Evolutionary conservation across 2,113 vertebrate species (phyloP).

Genomic region (Cinclus mexicanus): DNA sequence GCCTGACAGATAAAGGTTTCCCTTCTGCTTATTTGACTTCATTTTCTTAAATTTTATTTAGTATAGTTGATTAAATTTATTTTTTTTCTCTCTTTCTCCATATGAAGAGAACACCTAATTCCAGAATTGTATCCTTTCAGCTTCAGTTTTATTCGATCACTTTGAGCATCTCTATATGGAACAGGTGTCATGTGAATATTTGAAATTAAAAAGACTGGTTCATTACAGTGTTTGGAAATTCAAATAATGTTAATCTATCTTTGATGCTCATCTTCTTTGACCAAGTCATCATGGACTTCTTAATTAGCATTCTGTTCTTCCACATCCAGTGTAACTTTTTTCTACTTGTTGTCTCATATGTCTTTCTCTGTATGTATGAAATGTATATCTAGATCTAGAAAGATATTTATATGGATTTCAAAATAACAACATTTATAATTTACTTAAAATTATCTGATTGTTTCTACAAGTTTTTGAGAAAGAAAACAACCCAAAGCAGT

Average conservation of each 20-base stretch:
- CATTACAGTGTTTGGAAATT: not conserved
- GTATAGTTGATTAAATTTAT: not conserved
- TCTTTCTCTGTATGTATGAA: not conserved
- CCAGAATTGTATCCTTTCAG: not conserved
- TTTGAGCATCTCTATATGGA: not conserved
- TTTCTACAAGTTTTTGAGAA: not conserved
- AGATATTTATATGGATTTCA: not conserved
- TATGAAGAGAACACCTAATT: not conserved
- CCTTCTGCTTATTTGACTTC: not conserved
- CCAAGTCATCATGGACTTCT: not conserved
- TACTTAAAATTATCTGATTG: not conserved
- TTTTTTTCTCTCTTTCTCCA: not conserved
- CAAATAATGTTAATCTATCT: not conserved
- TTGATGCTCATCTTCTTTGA: not conserved
- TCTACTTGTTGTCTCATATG: not conserved
- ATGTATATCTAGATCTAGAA: not conserved
- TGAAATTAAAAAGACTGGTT: not conserved
- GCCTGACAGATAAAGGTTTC: not conserved
- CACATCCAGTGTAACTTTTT: not conserved
- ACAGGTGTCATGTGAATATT: not conserved
- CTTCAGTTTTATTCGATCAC: not conserved
- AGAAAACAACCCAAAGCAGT: not conserved
- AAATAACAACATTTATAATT: not conserved
- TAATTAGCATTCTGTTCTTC: not conserved
- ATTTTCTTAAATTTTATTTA: not conserved